Conservation (phyloP, 2,797 vertebrate genomes). For the Chaunax sp. region DNA sequence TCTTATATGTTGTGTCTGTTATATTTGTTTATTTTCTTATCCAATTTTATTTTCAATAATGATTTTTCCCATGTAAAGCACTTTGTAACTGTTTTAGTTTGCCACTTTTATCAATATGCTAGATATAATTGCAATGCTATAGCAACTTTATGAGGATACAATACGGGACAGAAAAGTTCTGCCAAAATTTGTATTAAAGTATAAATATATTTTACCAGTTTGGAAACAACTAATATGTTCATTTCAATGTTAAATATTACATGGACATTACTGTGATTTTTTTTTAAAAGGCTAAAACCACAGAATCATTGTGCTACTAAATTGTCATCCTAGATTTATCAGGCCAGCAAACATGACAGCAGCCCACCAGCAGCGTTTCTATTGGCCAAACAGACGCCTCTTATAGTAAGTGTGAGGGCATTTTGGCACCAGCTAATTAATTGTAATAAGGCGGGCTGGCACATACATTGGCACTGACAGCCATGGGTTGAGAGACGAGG, state of each 20-base stretch:
- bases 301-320: slow-evolving; percentile 27
- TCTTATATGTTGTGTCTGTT: background rate
- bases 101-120: no score
- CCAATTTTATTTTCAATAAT: no score
- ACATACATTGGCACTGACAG: slow-evolving; percentile 69
- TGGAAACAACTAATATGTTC: background rate
- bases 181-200: background rate
- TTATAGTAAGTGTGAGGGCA: slow-evolving; percentile 82
- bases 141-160: background rate
- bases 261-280: slow-evolving; percentile 3
- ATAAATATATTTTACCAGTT: background rate
- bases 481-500: slow-evolving; percentile 61
- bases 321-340: slow-evolving; percentile 68
- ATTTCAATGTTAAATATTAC: slow-evolving; percentile 8
- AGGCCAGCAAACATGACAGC: slow-evolving; percentile 63
- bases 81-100: no score
- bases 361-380: slow-evolving; percentile 69
- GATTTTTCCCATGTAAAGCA: background rate
- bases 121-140: background rate
- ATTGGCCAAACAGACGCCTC: slow-evolving; percentile 62
- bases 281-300: slow-evolving; percentile 17
- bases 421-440: slow-evolving; percentile 79
- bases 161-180: background rate
- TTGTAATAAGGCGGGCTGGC: slow-evolving; percentile 79
- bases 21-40: background rate